Evolutionary conservation across 2,888 invertebrate species (phyloP), one percentile per base, ranked within the genome.

Genomic region (Diarsia rubi): DNA sequence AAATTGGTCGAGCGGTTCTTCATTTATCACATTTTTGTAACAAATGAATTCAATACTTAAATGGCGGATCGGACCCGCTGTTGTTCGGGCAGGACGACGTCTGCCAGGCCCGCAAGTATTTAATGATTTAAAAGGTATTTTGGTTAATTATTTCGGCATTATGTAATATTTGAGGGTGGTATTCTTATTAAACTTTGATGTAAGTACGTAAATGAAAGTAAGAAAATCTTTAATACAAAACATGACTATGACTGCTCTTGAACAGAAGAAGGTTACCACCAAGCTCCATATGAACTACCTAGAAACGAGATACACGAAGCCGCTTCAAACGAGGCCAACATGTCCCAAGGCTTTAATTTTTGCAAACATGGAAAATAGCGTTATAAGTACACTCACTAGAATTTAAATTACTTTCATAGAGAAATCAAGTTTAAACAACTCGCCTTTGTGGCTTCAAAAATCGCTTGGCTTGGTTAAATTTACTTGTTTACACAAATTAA

Each of bases 341-440:
- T 3, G 37, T 21, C 37, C 19, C 44, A 62, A 59, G 24, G 37
- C 27, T 63, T 73, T 57, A 37, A 75, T 75, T 62, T 52, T 24
- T 54, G 27, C 60, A 66, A 75, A 62, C 67, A n/a, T 52, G 37
- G 45, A 45, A 75, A 52, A 54, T 62, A 16, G n/a, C 11, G 44
- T 49, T 14, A 1, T 27, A 60, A 60, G 21, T 60, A 44, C 11
- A 37, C 44, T 16, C 24, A 12, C 16, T 21, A 67, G 31, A 45
- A 9, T 60, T 44, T 44, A 24, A 45, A 42, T n/a, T n/a, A 62
- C 24, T 54, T 42, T 62, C 62, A 19, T 44, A 19, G 11, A 37
- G 45, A 24, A 57, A 73, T 59, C 21, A 52, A 5, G 45, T 44
- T 49, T 11, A 9, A 27, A 70, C 21, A 63, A 24, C 24, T 42